A percentile compares a stretch with the other conserved stretches of the same genome.
phyloP scores from a whole-genome alignment of 2,797 vertebrate species.

The Ptychadena robeensis region DNA sequence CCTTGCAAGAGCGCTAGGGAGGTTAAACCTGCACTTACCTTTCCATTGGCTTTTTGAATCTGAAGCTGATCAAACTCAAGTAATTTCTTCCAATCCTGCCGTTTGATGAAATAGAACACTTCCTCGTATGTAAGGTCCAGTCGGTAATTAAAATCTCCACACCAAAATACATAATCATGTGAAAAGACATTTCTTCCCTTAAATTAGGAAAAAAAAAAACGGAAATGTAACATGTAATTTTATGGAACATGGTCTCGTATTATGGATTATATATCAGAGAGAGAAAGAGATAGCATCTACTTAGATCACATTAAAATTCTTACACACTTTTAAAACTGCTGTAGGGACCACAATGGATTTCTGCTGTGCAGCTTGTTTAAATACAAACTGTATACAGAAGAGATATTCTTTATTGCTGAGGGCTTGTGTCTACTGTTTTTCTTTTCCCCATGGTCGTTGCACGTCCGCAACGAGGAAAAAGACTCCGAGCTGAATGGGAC shows the following conservation, averaged over 20 bases:
- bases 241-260: background rate
- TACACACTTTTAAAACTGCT: no score
- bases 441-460: no score
- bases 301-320: no score
- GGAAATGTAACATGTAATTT: background rate
- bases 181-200: conserved; percentile 78
- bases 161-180: conserved; percentile 83
- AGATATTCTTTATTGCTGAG: no score
- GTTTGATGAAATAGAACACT: conserved; percentile 80
- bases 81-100: conserved; percentile 80
- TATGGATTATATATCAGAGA: background rate
- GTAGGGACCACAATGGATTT: no score
- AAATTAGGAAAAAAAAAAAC: background rate
- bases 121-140: conserved; percentile 79
- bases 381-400: no score
- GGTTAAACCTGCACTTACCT: conserved; percentile 71
- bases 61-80: conserved; percentile 80
- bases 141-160: conserved; percentile 82
- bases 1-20: no score
- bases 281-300: no score
- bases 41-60: conserved; percentile 78
- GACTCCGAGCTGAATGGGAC: no score
- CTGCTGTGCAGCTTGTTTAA: no score
- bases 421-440: no score
- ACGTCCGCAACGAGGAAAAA: no score